These are phyloP conservation scores for Perca fluviatilis DNA, from an alignment of 2,113 vertebrate species.

Conservation along the genomic window DNA sequence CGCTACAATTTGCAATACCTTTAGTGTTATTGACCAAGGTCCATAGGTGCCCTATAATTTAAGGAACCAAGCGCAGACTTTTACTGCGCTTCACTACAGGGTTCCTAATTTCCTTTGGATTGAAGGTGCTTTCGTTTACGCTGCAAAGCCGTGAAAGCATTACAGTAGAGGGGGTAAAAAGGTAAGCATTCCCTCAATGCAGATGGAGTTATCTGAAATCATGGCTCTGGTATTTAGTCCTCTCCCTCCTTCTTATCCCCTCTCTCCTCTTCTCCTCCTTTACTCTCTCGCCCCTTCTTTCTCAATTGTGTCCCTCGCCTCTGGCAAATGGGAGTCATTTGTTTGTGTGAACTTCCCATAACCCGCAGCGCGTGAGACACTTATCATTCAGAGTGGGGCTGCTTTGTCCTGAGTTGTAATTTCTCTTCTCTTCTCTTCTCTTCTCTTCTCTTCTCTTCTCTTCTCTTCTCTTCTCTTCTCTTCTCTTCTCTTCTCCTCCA, in stretches of 20 bases:
- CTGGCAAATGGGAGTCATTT: conserved; percentile 84
- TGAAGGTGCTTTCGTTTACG: conserved; percentile 68
- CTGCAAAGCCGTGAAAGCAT: conserved; percentile 53
- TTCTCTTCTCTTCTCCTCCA: conserved; percentile 21
- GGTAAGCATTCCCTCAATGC: conserved; percentile 74
- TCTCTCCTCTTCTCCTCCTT: conserved; percentile 37
- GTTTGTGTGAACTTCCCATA: conserved; percentile 86
- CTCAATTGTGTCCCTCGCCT: conserved; percentile 83
- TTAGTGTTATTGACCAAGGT: conserved; percentile 73
- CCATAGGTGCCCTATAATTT: conserved; percentile 67
- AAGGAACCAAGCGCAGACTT: conserved; percentile 55
- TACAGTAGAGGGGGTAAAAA: conserved; percentile 67
- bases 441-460: conserved; percentile 33
- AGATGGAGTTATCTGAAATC: conserved; percentile 78
- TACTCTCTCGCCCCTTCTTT: conserved; percentile 65
- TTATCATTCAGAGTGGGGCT: conserved; percentile 83
- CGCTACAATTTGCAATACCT: conserved; percentile 68
- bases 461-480: conserved; percentile 48
- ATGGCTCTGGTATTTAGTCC: conserved; percentile 58
- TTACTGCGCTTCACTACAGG: conserved; percentile 62
- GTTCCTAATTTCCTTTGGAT: conserved; percentile 70
- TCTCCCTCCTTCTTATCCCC: conserved; percentile 16
- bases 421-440: conserved; percentile 58
- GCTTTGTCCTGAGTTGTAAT: conserved; percentile 68
- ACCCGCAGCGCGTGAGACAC: conserved; percentile 78